phyloP scores from a whole-genome alignment of 92 coral and sea anemone genomes.

The Anthopleura xanthogrammica region DNA sequence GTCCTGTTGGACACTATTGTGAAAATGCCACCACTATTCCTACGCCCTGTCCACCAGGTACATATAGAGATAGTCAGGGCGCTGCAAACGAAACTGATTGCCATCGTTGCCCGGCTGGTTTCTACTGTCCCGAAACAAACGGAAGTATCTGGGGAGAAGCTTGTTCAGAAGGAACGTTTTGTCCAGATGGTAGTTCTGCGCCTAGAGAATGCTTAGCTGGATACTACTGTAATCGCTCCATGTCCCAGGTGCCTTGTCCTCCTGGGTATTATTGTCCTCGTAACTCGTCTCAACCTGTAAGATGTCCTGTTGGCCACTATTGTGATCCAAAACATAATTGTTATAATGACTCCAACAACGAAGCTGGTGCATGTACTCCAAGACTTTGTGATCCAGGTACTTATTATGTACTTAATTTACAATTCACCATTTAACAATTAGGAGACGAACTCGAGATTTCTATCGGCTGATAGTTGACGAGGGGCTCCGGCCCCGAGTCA shows the following conservation, averaged over 20 bases:
- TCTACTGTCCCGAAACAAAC: constrained; percentile 69
- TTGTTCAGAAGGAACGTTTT: constrained; percentile 85
- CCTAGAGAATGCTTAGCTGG: constrained; percentile 77
- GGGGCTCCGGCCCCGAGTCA: too few species aligned
- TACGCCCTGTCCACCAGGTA: constrained; percentile 86
- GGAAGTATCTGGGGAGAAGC: constrained; percentile 71
- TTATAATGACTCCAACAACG: constrained; percentile 45
- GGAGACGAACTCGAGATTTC: too few species aligned
- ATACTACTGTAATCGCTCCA: constrained; percentile 79
- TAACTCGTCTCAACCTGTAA: constrained; percentile 63
- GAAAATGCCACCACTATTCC: constrained; percentile 70
- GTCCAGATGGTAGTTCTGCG: constrained; percentile 83
- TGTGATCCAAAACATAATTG: constrained; percentile 79
- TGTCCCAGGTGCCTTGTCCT: constrained; percentile 82
- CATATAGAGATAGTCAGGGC: constrained; percentile 76
- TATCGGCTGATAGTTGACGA: too few species aligned
- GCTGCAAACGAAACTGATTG: constrained; percentile 80
- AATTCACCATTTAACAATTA: too few species aligned
- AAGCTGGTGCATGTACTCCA: constrained; percentile 88
- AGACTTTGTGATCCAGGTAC: constrained; percentile 81
- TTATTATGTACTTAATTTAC: neutral
- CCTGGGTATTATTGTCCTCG: constrained; percentile 85
- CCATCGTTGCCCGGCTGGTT: constrained; percentile 86
- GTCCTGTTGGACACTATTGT: constrained; percentile 91
- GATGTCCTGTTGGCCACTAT: constrained; percentile 84